Conservation (phyloP, 2,113 vertebrate genomes). For the Tyto alba region DNA sequence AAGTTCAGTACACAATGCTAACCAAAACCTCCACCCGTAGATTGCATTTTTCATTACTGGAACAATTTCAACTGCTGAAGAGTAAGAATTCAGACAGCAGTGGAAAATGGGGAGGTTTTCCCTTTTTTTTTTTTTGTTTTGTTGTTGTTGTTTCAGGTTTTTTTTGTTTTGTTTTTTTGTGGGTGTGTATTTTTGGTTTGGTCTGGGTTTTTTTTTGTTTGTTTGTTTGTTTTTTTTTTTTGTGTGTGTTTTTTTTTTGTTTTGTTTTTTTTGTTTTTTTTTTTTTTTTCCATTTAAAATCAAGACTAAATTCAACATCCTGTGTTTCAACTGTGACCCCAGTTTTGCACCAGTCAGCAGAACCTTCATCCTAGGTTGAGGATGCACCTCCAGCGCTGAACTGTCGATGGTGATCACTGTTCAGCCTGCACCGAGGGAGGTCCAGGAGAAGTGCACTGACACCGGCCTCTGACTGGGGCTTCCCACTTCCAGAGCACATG, state of each 20-base stretch:
- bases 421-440: neutral
- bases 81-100: neutral
- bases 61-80: neutral
- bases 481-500: neutral
- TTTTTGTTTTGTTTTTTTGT: too few relatives aligned
- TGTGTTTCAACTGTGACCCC: neutral
- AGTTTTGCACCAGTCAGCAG: neutral
- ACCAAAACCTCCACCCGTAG: neutral
- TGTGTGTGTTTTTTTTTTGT: neutral
- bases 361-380: neutral
- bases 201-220: too few relatives aligned
- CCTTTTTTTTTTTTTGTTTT: too few relatives aligned
- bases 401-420: fast-evolving
- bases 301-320: neutral
- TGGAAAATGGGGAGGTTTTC: neutral
- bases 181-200: too few relatives aligned
- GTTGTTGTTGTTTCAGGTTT: too few relatives aligned
- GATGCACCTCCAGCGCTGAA: neutral
- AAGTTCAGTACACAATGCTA: neutral
- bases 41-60: neutral
- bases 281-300: neutral
- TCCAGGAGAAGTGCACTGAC: neutral
- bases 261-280: neutral
- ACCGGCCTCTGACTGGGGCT: neutral
- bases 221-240: too few relatives aligned